These are phyloP conservation scores for Helicorthomorpha holstii DNA, from an alignment of 1,140 invertebrate species.

Conservation along the genomic window DNA sequence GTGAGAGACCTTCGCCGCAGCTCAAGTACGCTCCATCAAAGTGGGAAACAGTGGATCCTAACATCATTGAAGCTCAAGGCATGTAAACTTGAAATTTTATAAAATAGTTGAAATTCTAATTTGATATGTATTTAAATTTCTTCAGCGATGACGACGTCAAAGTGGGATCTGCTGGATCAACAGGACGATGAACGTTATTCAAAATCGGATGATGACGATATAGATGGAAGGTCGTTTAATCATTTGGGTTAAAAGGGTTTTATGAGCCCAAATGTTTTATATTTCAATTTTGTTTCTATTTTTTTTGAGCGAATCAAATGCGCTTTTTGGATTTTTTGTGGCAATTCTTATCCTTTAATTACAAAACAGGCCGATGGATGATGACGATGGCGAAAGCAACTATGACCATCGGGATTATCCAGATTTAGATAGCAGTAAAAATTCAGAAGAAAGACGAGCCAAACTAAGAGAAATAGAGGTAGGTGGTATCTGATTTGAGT, in stretches of 20 bases:
- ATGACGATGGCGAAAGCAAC: conserved; percentile 14
- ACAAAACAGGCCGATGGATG: conserved; percentile 23
- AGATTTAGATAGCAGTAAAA: conserved; percentile 9
- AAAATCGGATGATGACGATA: conserved; percentile 21
- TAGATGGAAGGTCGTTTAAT: conserved; percentile 26
- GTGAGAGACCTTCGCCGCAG: neutral
- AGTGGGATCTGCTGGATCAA: conserved; percentile 59
- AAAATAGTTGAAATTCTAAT: too few species aligned
- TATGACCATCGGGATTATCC: neutral
- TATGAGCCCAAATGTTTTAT: too few species aligned
- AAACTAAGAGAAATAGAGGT: conserved; percentile 78
- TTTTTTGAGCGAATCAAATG: too few species aligned
- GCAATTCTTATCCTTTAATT: neutral
- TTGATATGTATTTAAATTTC: too few species aligned
- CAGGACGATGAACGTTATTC: conserved; percentile 21
- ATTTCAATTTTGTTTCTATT: too few species aligned
- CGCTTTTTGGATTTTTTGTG: neutral
- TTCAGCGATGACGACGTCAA: conserved; percentile 63
- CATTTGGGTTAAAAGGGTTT: neutral
- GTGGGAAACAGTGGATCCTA: conserved; percentile 88
- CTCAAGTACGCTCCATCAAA: conserved; percentile 55
- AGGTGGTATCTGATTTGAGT: neutral
- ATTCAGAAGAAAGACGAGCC: conserved; percentile 54
- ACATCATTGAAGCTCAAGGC: conserved; percentile 60
- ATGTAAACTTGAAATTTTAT: too few species aligned